Base-by-base conservation (phyloP, 2,797 vertebrate genomes). In the Toxotes lorentzi region DNA sequence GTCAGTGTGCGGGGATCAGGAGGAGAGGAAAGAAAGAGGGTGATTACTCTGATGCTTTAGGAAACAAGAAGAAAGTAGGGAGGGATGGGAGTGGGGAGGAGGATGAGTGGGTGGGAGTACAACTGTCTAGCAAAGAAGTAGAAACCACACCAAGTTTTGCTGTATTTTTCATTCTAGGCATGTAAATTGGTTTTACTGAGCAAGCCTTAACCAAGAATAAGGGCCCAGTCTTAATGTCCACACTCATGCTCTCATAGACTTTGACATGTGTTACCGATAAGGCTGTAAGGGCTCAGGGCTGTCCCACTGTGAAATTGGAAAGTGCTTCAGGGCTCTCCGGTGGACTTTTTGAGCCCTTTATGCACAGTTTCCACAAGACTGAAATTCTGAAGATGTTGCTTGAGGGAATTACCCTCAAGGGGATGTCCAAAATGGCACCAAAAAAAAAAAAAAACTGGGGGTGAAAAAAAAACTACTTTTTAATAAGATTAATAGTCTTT, bases 1-100 rank as follows among this genome's bases (percentile, higher is more conserved):
- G 87, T 74, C 74, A 68, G 34, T 27, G 65, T 9, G 27, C 34
- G 5, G 65, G 65, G 73, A 84, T 79, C 64, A 64, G 63, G 51
- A 78, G 70, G 41, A 61, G 67, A 75, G 71, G 67, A 82, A 84
- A 83, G 82, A 84, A 83, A 82, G 63, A 53, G 35, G 68, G 61
- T 68, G 73, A 86, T 88, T 86, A 83, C 79, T 82, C 73, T 73
- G 83, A 73, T 75, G 83, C 78, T 88, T 84, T 73, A 85, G 86
- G 85, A 92, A 89, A 89, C 63, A 83, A 81, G 58, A 71, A 72
- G 51, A 80, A 86, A 83, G 65, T 7, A 38, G 23, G 27, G 40
- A 48, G 24, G 48, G 35, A 73, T 56, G 35, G 54, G 40, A 61
- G 45, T 53, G 34, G 30, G 50, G 43, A 60, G 58, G 73, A 65